Conservation (phyloP, 30 jellyfish, hydroid and myxozoan genomes). For the Chironex yamaguchii region DNA sequence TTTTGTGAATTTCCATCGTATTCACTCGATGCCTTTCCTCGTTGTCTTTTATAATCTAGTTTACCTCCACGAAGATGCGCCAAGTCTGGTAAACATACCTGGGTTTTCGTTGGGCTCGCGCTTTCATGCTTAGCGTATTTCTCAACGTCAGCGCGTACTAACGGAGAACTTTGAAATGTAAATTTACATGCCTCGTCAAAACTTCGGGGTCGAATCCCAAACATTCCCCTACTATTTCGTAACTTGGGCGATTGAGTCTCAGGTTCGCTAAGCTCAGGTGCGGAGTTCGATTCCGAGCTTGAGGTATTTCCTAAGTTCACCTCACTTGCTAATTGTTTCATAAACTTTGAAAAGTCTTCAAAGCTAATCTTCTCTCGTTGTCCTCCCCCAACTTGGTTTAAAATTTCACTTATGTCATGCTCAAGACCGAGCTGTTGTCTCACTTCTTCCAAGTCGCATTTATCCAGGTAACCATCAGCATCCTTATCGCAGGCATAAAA, state of each 20-base stretch:
- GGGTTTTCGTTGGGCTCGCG: neutral
- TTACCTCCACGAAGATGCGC: neutral
- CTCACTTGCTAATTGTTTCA: constrained; percentile 66
- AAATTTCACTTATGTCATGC: constrained; percentile 83
- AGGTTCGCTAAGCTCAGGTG: constrained; percentile 69
- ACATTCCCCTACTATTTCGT: neutral
- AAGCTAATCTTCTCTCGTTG: constrained; percentile 82
- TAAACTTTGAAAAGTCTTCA: constrained; percentile 80
- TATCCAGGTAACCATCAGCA: constrained; percentile 89
- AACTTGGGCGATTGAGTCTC: neutral
- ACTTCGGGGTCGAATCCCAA: neutral
- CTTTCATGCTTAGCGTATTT: neutral
- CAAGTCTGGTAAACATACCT: neutral
- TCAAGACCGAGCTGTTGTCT: constrained; percentile 89
- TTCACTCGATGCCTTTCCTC: neutral
- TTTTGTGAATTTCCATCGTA: neutral
- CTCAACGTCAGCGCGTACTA: neutral
- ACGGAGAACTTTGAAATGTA: neutral
- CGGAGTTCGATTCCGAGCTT: constrained; percentile 89
- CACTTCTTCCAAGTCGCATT: constrained; percentile 98
- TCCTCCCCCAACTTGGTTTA: constrained; percentile 95
- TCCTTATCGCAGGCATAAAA: constrained; percentile 93
- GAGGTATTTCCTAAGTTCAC: constrained; percentile 82
- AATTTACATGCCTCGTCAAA: neutral
- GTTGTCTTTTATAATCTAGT: neutral